Conservation (phyloP, 2,888 invertebrate genomes). For the Conchocele bisecta region DNA sequence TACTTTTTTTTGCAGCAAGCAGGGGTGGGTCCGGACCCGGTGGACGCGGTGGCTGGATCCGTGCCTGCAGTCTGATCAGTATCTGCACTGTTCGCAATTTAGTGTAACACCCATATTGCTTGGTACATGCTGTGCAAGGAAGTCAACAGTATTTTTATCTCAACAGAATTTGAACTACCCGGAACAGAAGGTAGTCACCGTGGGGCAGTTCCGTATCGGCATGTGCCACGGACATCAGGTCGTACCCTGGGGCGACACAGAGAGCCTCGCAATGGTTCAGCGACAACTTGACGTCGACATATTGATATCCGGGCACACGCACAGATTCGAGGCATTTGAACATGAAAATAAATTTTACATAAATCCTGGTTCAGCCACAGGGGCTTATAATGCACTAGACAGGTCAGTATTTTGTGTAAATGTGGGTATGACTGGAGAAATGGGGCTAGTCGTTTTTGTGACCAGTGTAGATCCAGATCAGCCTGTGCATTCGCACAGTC, state of each 20-base stretch:
- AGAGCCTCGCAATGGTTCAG: conserved; percentile 95
- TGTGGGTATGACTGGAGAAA: too few relatives aligned
- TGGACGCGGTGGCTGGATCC: too few relatives aligned
- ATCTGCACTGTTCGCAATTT: too few relatives aligned
- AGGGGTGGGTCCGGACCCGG: too few relatives aligned
- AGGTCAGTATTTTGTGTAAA: conserved; percentile 86
- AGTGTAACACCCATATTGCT: too few relatives aligned
- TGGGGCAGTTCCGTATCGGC: conserved; percentile 99
- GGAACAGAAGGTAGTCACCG: conserved; percentile 99
- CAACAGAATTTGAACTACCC: conserved; percentile 91
- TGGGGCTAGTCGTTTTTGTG: too few relatives aligned
- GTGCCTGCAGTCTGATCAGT: too few relatives aligned
- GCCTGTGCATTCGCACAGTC: too few relatives aligned
- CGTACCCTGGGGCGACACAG: conserved; percentile 91
- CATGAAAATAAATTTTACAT: conserved; percentile 99
- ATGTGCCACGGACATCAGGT: conserved; percentile 99
- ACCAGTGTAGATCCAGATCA: too few relatives aligned
- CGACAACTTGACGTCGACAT: conserved; percentile 99
- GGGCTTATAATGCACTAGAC: conserved; percentile 96
- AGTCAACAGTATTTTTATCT: conserved; percentile 32
- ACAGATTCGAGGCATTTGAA: conserved; percentile 98
- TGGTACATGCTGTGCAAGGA: background rate
- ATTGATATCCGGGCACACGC: conserved; percentile 98
- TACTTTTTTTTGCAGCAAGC: too few relatives aligned
- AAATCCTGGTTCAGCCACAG: conserved; percentile 99